phyloP scores from a whole-genome alignment of 2,888 invertebrate genomes.

The Monochamus alternatus region DNA sequence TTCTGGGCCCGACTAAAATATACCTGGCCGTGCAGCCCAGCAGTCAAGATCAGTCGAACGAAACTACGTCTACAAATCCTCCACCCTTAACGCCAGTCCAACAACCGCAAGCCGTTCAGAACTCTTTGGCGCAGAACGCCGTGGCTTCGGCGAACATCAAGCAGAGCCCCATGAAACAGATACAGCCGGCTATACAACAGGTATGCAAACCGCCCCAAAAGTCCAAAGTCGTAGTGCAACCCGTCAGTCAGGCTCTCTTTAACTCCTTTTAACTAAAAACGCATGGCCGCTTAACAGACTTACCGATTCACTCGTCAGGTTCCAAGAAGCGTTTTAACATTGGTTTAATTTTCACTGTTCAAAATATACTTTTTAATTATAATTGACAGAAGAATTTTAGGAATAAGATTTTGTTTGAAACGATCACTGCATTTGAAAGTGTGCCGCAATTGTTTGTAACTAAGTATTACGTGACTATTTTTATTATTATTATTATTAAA shows the following conservation, averaged over 20 bases:
- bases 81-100: constrained; percentile 74
- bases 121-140: constrained; percentile 21
- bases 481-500: constrained; percentile 11
- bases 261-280: constrained; percentile 42
- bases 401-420: background rate
- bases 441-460: background rate
- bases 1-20: constrained; percentile 89
- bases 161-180: constrained; percentile 53
- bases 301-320: background rate
- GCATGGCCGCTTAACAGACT: constrained; percentile 13
- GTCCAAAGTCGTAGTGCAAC: constrained; percentile 66
- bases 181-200: constrained; percentile 61
- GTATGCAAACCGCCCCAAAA: constrained; percentile 66
- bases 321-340: background rate
- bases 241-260: constrained; percentile 61
- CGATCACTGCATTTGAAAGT: background rate
- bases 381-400: background rate
- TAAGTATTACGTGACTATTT: background rate
- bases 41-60: constrained; percentile 61
- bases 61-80: constrained; percentile 66
- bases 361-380: background rate
- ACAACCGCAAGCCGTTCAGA: constrained; percentile 66
- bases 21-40: constrained; percentile 90
- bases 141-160: constrained; percentile 19
- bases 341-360: background rate